Evolutionary conservation across 2,888 invertebrate genomes (phyloP).

Genomic region (Coelogynopora nodosa): DNA sequence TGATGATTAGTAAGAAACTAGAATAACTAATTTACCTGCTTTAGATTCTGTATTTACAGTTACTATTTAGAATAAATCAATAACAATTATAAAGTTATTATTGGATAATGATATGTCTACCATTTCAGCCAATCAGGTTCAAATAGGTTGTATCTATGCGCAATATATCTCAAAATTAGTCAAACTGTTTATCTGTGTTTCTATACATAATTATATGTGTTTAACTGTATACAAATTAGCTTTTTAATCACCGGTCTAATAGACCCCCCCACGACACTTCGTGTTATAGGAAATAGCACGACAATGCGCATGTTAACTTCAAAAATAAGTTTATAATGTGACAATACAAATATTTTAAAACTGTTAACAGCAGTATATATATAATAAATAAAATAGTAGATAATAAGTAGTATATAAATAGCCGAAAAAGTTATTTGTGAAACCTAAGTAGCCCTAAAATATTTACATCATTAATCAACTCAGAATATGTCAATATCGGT

Average conservation of each 20-base stretch:
- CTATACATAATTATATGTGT: slow-evolving; percentile 21
- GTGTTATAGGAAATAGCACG: slow-evolving; percentile 25
- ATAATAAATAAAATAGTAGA: too few species aligned
- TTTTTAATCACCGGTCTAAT: slow-evolving; percentile 18
- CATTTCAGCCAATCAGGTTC: background rate
- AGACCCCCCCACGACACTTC: slow-evolving; percentile 23
- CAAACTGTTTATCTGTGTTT: background rate
- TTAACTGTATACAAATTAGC: slow-evolving; percentile 18
- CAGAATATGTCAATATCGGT: too few species aligned
- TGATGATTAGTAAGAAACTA: background rate
- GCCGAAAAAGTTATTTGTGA: too few species aligned
- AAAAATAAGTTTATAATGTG: too few species aligned
- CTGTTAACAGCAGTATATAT: too few species aligned
- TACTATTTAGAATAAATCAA: background rate
- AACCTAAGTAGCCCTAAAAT: too few species aligned
- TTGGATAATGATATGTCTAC: background rate
- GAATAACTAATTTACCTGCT: background rate
- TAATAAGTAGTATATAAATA: too few species aligned
- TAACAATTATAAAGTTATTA: background rate
- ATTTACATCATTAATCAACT: too few species aligned
- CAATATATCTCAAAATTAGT: background rate
- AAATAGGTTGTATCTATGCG: background rate
- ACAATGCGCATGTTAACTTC: slow-evolving; percentile 17
- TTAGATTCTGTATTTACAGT: background rate
- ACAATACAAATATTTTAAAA: too few species aligned